These are phyloP conservation scores for Acrocephalus scirpaceus DNA, from an alignment of 2,797 vertebrate species.

Conservation along the genomic window DNA sequence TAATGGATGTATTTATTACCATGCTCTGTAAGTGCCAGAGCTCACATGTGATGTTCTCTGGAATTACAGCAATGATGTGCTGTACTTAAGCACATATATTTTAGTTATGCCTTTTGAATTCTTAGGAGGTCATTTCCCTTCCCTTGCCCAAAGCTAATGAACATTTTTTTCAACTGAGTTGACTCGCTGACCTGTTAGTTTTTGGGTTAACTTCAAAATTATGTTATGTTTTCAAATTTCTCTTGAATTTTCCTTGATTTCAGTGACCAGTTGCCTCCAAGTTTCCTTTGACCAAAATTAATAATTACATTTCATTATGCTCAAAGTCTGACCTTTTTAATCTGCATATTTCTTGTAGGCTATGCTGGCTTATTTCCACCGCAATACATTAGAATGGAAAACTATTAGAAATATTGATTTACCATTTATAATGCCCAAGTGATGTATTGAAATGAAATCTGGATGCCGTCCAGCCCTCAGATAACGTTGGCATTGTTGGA, in stretches of 20 bases:
- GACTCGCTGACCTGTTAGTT: constrained; percentile 17
- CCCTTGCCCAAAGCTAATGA: constrained; percentile 49
- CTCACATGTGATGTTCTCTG: background rate
- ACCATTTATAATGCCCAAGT: constrained; percentile 85
- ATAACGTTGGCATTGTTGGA: constrained; percentile 72
- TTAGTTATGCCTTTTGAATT: constrained; percentile 11
- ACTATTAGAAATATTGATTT: constrained; percentile 90
- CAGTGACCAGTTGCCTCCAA: constrained; percentile 8
- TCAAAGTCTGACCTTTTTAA: constrained; percentile 48
- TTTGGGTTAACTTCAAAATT: constrained; percentile 13
- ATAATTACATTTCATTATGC: constrained; percentile 56
- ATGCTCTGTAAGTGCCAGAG: background rate
- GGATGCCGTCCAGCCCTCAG: constrained; percentile 75
- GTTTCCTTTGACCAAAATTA: constrained; percentile 45
- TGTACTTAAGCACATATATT: constrained; percentile 9
- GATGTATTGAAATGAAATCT: constrained; percentile 84
- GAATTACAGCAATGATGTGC: background rate
- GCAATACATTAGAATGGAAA: constrained; percentile 81
- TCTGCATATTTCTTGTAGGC: constrained; percentile 76
- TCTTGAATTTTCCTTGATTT: constrained; percentile 31
- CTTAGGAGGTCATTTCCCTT: constrained; percentile 45
- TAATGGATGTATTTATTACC: constrained; percentile 27
- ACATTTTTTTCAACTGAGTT: constrained; percentile 22
- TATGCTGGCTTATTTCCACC: constrained; percentile 68
- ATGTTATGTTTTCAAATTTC: constrained; percentile 46